phyloP scores from a whole-genome alignment of 2,888 invertebrate genomes.

The Cyrtodaria siliqua region DNA sequence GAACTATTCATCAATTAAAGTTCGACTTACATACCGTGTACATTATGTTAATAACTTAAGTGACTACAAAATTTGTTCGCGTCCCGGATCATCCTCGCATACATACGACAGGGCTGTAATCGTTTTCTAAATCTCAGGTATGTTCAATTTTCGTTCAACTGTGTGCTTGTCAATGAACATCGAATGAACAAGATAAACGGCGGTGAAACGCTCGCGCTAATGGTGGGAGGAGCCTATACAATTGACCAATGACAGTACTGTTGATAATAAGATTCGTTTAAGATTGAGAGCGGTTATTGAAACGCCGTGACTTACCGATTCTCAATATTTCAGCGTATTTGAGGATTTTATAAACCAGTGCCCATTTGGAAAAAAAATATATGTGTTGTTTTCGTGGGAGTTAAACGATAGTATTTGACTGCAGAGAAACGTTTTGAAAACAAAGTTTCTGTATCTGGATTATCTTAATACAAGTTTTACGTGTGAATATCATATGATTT shows the following conservation, averaged over 20 bases:
- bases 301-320: not conserved
- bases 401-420: no score
- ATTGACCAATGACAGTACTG: conserved; percentile 37
- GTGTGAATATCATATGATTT: no score
- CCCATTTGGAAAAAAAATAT: no score
- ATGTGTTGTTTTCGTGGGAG: no score
- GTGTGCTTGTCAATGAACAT: conserved; percentile 41
- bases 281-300: conserved; percentile 41
- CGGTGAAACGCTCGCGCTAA: conserved; percentile 34
- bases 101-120: conserved; percentile 1
- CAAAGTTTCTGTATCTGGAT: no score
- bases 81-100: not conserved
- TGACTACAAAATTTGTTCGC: not conserved
- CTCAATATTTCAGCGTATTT: not conserved
- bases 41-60: no score
- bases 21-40: no score
- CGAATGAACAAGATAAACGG: conserved; percentile 38
- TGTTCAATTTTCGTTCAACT: conserved; percentile 22
- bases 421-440: no score
- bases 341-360: not conserved
- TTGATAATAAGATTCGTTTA: conserved; percentile 33
- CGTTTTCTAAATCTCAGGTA: conserved; percentile 11
- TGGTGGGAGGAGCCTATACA: conserved; percentile 30
- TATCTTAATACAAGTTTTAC: no score
- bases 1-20: no score